Base-by-base conservation (phyloP, 2,888 invertebrate species). In the Chouioia cunea region DNA sequence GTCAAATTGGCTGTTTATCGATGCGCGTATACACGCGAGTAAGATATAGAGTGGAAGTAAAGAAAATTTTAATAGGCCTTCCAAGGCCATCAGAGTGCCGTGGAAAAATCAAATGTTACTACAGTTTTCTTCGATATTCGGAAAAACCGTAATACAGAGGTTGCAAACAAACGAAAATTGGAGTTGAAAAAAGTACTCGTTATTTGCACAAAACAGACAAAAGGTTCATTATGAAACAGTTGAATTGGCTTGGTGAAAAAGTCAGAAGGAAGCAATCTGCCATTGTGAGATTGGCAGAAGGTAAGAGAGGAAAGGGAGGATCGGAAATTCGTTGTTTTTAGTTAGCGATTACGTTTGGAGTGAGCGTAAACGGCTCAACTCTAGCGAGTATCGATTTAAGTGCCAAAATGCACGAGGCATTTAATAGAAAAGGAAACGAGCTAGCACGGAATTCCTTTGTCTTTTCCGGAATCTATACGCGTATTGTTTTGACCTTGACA, bases 321-420 rank as follows among this genome's bases (percentile, higher is more conserved):
- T 20, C 4, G 22, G n/a, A 59, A 23, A 59, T 15, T 20, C 36
- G 36, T 10, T 36, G 10, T 36, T 36, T 36, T 36, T 12, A n/a
- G 46, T 27, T 64, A 18, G 23, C 20, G 64, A 64, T 64, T 53
- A 63, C 63, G 43, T 64, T 56, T 16, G 4, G 27, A 64, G 54
- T 47, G 27, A 50, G 18, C 12, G 15, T 8, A 16, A 3, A 12
- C 36, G 36, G 36, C 36, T 36, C 36, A 10, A 36, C 36, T 36
- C 12, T 36, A 8, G 36, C 36, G 36, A 36, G 10, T 36, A 36
- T 36, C 36, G 36, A 36, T 36, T 36, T 36, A 36, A 36, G 10
- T 36, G 36, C 2, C 2, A 36, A 36, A 36, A 36, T 36, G 36
- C 36, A 36, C 12, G 36, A 8, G 36, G 36, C 36, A 36, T 36